These are phyloP conservation scores for Balanococcus diminutus DNA, from an alignment of 2,888 invertebrate genomes.

Conservation along the genomic window DNA sequence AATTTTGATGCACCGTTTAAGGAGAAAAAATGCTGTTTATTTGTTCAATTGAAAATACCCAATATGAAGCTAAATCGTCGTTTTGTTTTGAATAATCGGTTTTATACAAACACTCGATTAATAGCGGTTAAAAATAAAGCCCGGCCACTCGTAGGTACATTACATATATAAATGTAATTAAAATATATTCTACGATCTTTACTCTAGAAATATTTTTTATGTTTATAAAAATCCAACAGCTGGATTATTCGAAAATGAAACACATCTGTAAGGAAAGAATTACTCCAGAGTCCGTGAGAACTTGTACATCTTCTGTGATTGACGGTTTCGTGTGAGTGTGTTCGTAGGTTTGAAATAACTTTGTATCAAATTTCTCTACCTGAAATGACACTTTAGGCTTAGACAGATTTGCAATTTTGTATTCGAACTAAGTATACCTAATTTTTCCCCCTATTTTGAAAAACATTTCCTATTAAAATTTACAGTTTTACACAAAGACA, in stretches of 20 bases:
- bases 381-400: too few relatives aligned
- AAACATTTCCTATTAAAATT: too few relatives aligned
- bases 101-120: background rate
- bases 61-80: background rate
- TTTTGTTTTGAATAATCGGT: background rate
- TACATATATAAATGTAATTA: background rate
- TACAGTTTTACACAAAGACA: too few relatives aligned
- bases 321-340: background rate
- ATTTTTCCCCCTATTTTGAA: too few relatives aligned
- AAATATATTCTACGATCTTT: background rate
- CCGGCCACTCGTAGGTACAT: background rate
- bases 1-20: slow-evolving; percentile 2
- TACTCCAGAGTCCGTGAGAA: background rate
- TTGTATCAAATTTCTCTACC: slow-evolving; percentile 12
- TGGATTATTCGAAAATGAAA: background rate
- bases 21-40: background rate
- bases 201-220: background rate
- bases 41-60: background rate
- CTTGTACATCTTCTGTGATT: background rate
- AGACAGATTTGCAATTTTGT: too few relatives aligned
- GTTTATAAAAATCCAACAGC: background rate
- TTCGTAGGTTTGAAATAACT: background rate
- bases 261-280: slow-evolving; percentile 21
- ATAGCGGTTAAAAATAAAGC: background rate
- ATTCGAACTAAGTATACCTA: too few relatives aligned